phyloP scores from a whole-genome alignment of 2,888 invertebrate species.

The Thymelicus lineola region DNA sequence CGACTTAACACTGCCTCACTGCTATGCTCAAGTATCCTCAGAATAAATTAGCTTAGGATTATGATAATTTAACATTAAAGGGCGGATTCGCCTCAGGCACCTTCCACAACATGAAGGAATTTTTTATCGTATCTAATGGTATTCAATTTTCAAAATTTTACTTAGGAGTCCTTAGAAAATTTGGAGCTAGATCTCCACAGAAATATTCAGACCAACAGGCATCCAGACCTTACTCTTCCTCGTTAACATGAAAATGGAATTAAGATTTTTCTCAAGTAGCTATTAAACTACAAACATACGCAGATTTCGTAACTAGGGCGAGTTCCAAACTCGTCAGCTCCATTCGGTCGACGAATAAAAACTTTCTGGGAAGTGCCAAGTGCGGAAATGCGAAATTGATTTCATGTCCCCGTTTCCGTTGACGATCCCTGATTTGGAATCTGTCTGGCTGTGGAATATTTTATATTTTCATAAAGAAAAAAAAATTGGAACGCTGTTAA shows the following conservation, averaged over 20 bases:
- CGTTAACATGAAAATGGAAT: conserved; percentile 1
- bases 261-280: not conserved
- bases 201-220: not conserved
- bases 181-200: too few relatives aligned
- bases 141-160: too few relatives aligned
- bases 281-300: conserved; percentile 8
- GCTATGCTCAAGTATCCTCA: too few relatives aligned
- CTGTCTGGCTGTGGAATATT: not conserved
- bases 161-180: too few relatives aligned
- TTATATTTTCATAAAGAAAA: not conserved
- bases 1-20: too few relatives aligned
- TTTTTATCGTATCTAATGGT: too few relatives aligned
- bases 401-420: conserved; percentile 14
- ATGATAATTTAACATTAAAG: too few relatives aligned
- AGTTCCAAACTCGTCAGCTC: conserved; percentile 18
- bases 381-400: conserved; percentile 25
- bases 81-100: too few relatives aligned
- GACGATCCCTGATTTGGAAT: conserved; percentile 3
- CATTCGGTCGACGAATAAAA: conserved; percentile 5
- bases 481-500: not conserved
- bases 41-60: too few relatives aligned
- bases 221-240: not conserved
- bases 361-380: conserved; percentile 15
- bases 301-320: conserved; percentile 11
- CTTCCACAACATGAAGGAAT: too few relatives aligned